Conservation (phyloP, 1,140 invertebrate species). For the Apolygus lucorum region DNA sequence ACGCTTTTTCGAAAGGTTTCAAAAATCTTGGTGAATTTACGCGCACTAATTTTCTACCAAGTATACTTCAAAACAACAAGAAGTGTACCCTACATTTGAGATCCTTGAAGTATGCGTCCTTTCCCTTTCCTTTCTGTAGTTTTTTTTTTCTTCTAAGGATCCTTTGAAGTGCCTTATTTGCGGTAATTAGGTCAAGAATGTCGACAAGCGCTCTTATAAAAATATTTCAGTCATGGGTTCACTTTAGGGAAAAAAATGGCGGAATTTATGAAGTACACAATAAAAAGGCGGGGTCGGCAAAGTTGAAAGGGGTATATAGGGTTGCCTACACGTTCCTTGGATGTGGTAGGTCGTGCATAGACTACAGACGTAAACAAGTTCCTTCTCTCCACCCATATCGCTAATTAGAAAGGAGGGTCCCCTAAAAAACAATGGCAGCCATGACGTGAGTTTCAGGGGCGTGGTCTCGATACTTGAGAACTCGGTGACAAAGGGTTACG, state of each 20-base stretch:
- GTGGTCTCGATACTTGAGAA: constrained; percentile 13
- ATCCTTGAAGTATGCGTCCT: too few relatives aligned
- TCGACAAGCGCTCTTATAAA: background rate
- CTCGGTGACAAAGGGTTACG: background rate
- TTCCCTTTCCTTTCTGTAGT: too few relatives aligned
- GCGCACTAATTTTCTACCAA: too few relatives aligned
- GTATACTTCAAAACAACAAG: too few relatives aligned
- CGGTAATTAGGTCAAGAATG: background rate
- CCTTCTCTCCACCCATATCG: constrained; percentile 6
- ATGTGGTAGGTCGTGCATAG: background rate
- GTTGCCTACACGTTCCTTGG: background rate
- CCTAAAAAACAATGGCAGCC: constrained; percentile 5
- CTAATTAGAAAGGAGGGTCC: background rate
- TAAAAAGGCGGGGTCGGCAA: background rate
- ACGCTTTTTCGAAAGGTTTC: too few relatives aligned
- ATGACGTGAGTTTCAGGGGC: background rate
- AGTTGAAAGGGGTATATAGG: background rate
- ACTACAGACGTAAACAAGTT: background rate
- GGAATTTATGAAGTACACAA: background rate
- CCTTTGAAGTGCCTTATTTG: background rate
- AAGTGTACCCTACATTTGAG: too few relatives aligned
- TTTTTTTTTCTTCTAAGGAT: background rate
- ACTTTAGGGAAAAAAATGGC: background rate
- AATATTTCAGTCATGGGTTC: background rate
- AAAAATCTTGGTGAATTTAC: too few relatives aligned